phyloP scores from a whole-genome alignment of 2,797 vertebrate species.

The Salarias fasciatus region DNA sequence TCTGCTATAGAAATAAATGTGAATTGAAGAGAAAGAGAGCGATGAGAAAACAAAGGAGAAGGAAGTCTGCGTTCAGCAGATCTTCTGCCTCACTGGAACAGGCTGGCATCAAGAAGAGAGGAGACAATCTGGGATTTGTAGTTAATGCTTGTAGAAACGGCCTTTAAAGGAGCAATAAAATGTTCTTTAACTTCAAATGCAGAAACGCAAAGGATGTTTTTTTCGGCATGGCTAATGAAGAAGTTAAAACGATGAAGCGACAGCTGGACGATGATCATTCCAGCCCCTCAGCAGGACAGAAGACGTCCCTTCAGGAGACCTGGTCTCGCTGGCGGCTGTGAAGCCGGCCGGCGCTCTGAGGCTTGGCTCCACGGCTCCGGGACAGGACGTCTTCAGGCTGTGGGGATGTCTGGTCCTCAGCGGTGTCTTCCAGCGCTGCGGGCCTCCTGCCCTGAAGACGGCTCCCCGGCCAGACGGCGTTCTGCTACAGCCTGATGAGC shows the following conservation, averaged over 20 bases:
- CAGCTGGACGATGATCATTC: slow-evolving; percentile 48
- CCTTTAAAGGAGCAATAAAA: too few species aligned
- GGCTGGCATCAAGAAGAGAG: too few species aligned
- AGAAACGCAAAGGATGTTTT: slow-evolving; percentile 6
- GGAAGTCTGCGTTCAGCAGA: too few species aligned
- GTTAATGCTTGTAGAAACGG: too few species aligned
- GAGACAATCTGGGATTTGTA: too few species aligned
- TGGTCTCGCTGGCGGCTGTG: slow-evolving; percentile 32
- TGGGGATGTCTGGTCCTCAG: slow-evolving; percentile 9
- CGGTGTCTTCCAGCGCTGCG: slow-evolving; percentile 13
- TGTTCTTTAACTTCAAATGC: too few species aligned
- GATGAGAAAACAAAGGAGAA: too few species aligned
- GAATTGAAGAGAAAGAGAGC: too few species aligned
- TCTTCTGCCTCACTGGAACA: too few species aligned
- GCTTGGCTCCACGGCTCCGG: slow-evolving; percentile 16
- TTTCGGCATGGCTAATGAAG: slow-evolving; percentile 28
- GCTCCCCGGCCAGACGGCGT: slow-evolving; percentile 9
- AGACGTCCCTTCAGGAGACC: slow-evolving; percentile 18
- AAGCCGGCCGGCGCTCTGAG: slow-evolving; percentile 29
- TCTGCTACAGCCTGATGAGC: slow-evolving; percentile 12
- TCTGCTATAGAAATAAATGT: too few species aligned
- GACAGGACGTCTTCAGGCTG: slow-evolving; percentile 17
- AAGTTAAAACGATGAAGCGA: slow-evolving; percentile 41
- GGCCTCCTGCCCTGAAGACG: slow-evolving; percentile 10
- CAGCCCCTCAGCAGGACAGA: slow-evolving; percentile 42